Conservation (phyloP, 1,140 invertebrate species). For the Pectinophora gossypiella region DNA sequence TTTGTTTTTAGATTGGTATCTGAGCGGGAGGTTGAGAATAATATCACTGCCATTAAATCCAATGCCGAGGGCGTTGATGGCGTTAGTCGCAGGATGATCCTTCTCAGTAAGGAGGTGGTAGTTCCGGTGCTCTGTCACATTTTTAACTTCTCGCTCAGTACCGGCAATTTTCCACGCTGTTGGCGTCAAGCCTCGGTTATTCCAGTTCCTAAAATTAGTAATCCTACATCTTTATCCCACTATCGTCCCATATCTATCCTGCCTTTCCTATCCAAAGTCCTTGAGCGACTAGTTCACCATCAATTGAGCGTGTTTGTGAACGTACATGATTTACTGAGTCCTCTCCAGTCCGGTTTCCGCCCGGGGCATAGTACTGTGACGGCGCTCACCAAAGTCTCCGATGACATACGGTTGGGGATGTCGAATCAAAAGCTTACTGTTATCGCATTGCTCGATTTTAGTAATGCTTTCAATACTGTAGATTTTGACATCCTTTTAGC, state of each 20-base stretch:
- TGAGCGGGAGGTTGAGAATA: not conserved
- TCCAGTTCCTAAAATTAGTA: not conserved
- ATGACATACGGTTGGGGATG: not conserved
- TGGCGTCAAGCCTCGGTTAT: not conserved
- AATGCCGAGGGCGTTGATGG: not conserved
- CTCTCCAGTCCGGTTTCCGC: not conserved
- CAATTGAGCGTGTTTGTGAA: not conserved
- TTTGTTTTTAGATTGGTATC: not conserved
- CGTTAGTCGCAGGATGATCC: not conserved
- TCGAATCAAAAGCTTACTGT: not conserved
- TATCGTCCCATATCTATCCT: not conserved
- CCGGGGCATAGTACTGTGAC: constrained; percentile 2
- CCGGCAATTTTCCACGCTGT: not conserved
- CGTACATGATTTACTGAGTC: not conserved
- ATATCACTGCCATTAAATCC: not conserved
- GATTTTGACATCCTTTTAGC: not conserved
- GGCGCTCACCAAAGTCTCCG: not conserved
- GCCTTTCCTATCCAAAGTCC: not conserved
- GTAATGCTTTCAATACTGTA: constrained; percentile 1
- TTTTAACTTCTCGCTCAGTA: not conserved
- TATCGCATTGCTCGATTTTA: not conserved
- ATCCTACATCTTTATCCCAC: not conserved
- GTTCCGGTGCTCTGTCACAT: not conserved
- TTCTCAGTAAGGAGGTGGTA: not conserved
- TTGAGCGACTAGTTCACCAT: not conserved